A percentile compares a stretch with the other conserved stretches of the same genome.
These are phyloP conservation scores for Ophion ellenae DNA, from an alignment of 2,888 invertebrate species.

Conservation along the genomic window DNA sequence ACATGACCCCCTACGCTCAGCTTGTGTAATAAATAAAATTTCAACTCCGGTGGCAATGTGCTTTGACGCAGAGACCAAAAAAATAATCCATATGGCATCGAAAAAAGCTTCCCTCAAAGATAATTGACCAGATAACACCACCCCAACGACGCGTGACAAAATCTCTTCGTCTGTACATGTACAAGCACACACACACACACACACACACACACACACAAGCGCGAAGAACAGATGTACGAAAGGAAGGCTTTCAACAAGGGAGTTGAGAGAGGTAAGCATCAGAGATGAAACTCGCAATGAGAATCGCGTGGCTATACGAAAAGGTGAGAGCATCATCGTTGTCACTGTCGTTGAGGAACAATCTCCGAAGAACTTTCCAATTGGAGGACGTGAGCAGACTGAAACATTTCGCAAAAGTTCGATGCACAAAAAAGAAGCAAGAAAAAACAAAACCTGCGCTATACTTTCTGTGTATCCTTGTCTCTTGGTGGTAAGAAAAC, in stretches of 20 bases:
- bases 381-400: constrained; percentile 65
- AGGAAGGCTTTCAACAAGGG: constrained; percentile 1
- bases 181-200: background rate
- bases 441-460: constrained; percentile 47
- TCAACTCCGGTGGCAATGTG: background rate
- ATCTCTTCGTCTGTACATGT: background rate
- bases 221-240: background rate
- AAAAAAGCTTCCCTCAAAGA: background rate
- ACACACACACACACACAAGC: background rate
- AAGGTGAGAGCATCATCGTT: constrained; percentile 49
- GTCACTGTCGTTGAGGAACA: constrained; percentile 56
- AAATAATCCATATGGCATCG: background rate
- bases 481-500: constrained; percentile 8
- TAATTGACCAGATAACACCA: constrained; percentile 18
- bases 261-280: constrained; percentile 24
- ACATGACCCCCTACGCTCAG: background rate
- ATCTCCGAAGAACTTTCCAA: constrained; percentile 67
- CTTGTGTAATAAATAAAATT: background rate
- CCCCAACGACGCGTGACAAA: background rate
- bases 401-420: constrained; percentile 59
- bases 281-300: constrained; percentile 44
- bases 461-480: constrained; percentile 21
- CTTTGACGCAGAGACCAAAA: background rate
- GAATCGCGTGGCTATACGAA: constrained; percentile 48
- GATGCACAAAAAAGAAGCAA: constrained; percentile 31